Conservation (phyloP, 2,888 invertebrate species). For the Drosophila sordidapex region DNA sequence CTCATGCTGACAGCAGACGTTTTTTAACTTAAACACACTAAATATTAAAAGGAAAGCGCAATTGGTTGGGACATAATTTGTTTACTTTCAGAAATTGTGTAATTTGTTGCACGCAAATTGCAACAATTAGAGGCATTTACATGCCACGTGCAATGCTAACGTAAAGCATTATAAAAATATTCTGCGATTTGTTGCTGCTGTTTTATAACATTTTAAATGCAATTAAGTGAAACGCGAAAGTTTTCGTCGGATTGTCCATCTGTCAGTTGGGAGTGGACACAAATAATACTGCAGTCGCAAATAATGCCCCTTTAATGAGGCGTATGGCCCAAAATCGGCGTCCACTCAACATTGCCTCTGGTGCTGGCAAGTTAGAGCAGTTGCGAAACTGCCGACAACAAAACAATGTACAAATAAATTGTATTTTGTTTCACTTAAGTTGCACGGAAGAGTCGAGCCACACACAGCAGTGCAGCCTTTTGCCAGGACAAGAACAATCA, state of each 20-base stretch:
- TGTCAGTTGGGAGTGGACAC: not conserved
- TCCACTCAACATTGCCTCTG: conserved; percentile 3
- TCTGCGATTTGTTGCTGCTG: not conserved
- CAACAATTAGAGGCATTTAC: not conserved
- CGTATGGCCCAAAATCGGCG: conserved; percentile 8
- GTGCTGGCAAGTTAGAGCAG: conserved; percentile 7
- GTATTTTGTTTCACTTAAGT: conserved; percentile 69
- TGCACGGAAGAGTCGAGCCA: conserved; percentile 49
- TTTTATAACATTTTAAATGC: not conserved
- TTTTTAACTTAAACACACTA: not conserved
- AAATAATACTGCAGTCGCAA: not conserved
- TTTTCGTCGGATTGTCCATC: not conserved
- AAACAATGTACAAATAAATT: conserved; percentile 69
- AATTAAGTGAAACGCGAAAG: not conserved
- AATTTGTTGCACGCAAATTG: conserved; percentile 3
- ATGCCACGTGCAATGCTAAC: not conserved
- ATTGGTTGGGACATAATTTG: not conserved
- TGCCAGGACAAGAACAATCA: conserved; percentile 41
- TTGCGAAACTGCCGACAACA: conserved; percentile 63
- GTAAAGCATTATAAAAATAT: not conserved
- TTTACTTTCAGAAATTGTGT: not conserved
- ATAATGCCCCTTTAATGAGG: conserved; percentile 9
- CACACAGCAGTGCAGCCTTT: conserved; percentile 43
- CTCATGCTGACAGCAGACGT: not conserved
- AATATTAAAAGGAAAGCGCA: not conserved